Evolutionary conservation across 2,888 invertebrate genomes (phyloP), one percentile per base, ranked within the genome.

Genomic region (Choristoneura rosaceana): DNA sequence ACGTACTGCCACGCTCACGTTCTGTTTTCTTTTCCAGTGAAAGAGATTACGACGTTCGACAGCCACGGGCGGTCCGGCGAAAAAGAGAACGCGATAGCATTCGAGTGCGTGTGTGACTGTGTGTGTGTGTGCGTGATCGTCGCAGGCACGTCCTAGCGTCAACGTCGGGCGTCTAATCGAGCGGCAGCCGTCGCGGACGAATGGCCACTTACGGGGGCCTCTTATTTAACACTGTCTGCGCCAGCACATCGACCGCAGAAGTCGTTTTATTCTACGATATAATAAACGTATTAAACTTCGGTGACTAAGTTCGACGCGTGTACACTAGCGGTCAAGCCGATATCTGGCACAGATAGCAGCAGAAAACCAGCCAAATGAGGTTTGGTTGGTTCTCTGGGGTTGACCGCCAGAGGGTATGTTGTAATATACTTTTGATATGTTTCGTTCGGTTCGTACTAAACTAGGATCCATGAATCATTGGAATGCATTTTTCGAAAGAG

Each of bases 1-100:
- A 17, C 7, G 45, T 14, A 58, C 64, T 4, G 10, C 15, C 55
- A 12, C 4, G 63, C 15, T 73, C 33, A 73, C 68, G 41, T 74
- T 64, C n/a, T 73, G 34, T 64, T 79, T 80, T 58, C 76, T 77
- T 79, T 84, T 81, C 2, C 92, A 93, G 93, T 93, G 93, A 93
- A 92, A 92, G 88, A 88, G 89, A 90, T 85, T 86, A 83, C 88
- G 89, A 83, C 90, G 92, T 88, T 88, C 92, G 91, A 87, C 91
- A 82, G 87, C 85, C 79, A 82, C 87, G 78, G 87, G 87, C 81
- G 90, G 87, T 81, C 89, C 92, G 82, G 85, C 84, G 75, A 86
- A 82, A 84, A 92, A 92, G 87, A 85, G 87, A 83, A 87, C 87
- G 87, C 91, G 90, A 87, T 89, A 88, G 84, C 85, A 81, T 79